Evolutionary conservation across 2,113 vertebrate genomes (phyloP).

Genomic region (Esox niger): DNA sequence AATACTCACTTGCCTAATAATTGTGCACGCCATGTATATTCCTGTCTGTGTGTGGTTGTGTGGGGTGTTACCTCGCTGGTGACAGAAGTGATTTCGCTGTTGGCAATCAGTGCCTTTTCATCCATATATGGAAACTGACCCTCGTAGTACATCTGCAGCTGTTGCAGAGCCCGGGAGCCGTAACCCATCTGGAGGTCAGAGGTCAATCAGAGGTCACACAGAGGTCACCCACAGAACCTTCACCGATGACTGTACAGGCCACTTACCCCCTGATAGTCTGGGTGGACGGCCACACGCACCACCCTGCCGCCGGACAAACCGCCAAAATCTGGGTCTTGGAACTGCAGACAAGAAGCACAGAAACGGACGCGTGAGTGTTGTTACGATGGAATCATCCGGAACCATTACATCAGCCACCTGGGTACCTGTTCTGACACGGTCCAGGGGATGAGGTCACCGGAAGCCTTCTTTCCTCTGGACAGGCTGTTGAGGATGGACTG

Average conservation of each 20-base stretch:
- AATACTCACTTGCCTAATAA: too few relatives aligned
- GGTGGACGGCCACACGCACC: conserved; percentile 94
- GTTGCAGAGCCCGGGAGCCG: conserved; percentile 84
- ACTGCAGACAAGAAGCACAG: conserved; percentile 73
- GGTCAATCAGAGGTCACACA: too few relatives aligned
- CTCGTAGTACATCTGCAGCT: conserved; percentile 94
- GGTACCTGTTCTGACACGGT: conserved; percentile 93
- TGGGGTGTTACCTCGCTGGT: conserved; percentile 83
- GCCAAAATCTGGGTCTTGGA: conserved; percentile 94
- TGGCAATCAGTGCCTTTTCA: conserved; percentile 69
- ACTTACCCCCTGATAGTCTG: conserved; percentile 94
- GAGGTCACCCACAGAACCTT: too few relatives aligned
- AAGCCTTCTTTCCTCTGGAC: conserved; percentile 93
- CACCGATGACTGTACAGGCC: too few relatives aligned
- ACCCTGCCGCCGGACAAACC: conserved; percentile 89
- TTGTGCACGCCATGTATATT: too few relatives aligned
- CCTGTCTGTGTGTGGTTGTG: not conserved
- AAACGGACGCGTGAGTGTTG: not conserved
- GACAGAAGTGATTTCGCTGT: conserved; percentile 79
- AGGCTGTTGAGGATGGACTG: conserved; percentile 93
- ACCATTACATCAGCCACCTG: too few relatives aligned
- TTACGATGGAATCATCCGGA: too few relatives aligned
- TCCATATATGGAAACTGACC: conserved; percentile 89
- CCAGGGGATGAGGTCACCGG: conserved; percentile 97
- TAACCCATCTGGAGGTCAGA: conserved; percentile 89